phyloP scores from a whole-genome alignment of 2,888 invertebrate genomes.

The Trichopoda pennipes region DNA sequence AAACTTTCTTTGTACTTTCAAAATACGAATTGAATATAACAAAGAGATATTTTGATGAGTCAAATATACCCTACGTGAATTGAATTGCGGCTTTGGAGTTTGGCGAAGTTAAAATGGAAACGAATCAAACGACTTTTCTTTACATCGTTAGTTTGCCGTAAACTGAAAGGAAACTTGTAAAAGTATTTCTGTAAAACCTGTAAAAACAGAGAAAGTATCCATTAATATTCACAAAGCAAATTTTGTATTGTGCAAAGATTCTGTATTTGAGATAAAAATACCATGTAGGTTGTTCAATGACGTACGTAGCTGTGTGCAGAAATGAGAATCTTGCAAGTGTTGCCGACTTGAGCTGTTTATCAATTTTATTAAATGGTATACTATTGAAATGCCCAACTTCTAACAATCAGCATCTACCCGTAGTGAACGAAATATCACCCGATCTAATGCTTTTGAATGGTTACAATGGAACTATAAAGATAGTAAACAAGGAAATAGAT shows the following conservation, averaged over 20 bases:
- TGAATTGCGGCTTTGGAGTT: slow-evolving; percentile 68
- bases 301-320: slow-evolving; percentile 9
- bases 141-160: slow-evolving; percentile 63
- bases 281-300: slow-evolving; percentile 11
- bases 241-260: slow-evolving; percentile 9
- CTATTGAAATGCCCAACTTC: slow-evolving; percentile 12
- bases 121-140: slow-evolving; percentile 42
- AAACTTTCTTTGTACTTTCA: slow-evolving; percentile 59
- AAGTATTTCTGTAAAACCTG: slow-evolving; percentile 15
- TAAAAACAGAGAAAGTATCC: slow-evolving; percentile 10
- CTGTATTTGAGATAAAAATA: slow-evolving; percentile 11
- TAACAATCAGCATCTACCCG: slow-evolving; percentile 15
- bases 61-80: slow-evolving; percentile 63
- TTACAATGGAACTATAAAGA: background rate
- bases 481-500: background rate
- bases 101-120: slow-evolving; percentile 53
- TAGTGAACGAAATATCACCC: slow-evolving; percentile 1
- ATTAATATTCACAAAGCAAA: slow-evolving; percentile 7
- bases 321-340: slow-evolving; percentile 3
- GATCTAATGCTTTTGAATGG: background rate
- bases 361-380: slow-evolving; percentile 5
- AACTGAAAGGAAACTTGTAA: slow-evolving; percentile 43
- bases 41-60: slow-evolving; percentile 50
- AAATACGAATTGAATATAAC: slow-evolving; percentile 54
- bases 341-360: background rate